Evolutionary conservation across 2,888 invertebrate genomes (phyloP), one percentile per base, ranked within the genome.

Genomic region (Agrotis segetum): DNA sequence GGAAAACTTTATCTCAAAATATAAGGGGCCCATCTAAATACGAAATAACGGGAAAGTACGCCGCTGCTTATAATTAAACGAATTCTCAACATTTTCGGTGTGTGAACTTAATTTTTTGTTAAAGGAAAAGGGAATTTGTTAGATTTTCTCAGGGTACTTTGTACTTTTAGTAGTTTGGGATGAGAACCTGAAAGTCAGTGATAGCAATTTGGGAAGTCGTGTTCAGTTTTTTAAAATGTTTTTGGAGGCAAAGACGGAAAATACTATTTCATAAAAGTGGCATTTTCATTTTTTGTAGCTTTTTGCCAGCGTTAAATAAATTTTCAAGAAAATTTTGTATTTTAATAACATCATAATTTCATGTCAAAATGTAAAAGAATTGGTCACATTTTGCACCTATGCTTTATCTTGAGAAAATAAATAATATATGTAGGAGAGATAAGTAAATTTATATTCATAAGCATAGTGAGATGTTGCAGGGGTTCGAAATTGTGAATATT

Each of bases 391-490:
- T 81, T 76, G 77, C 62, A 65, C 21, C 69, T 80, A 84, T 79
- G 64, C 83, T 86, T 74, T 75, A 70, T 83, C 67, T 77, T 55
- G 11, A 19, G 16, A 79, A 75, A 83, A 83, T 84, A 88, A 89
- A 89, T 88, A 89, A 88, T 90, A 91, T 88, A 66, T 73, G 64
- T 71, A 88, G 88, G 84, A 88, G 86, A 88, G 87, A 87, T 88
- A 89, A 89, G 88, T 90, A 90, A 92, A 93, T 94, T 94, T 93
- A 92, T 94, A 94, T 95, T 95, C 94, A 94, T 92, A 94, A 92
- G 89, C 88, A 89, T 88, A 92, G 89, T 90, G 89, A 91, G 89
- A 90, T 89, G 88, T 89, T 89, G 86, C 87, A 86, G 89, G 87
- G 91, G 91, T 88, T 89, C 88, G 89, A 92, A 93, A 91, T 93